Evolutionary conservation across 2,113 vertebrate genomes (phyloP).

Genomic region (Actinemys pallida): DNA sequence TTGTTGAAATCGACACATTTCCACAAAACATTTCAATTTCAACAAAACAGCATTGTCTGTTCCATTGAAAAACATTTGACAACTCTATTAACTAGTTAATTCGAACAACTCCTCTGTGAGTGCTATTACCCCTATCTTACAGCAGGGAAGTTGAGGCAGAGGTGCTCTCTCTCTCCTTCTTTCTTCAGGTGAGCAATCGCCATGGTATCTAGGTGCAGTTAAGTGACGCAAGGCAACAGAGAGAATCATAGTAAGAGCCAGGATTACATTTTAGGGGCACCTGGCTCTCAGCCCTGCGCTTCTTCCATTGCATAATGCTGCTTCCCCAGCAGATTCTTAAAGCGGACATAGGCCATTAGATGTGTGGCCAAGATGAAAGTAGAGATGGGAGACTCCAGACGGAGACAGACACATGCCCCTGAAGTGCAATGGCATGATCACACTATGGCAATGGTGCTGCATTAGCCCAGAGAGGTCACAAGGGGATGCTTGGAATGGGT

Average conservation of each 20-base stretch:
- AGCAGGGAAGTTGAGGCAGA: not conserved
- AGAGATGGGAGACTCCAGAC: not conserved
- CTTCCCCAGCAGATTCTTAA: not conserved
- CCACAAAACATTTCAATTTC: not conserved
- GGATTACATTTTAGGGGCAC: not conserved
- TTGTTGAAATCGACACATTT: not conserved
- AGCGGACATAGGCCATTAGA: not conserved
- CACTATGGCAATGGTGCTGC: not conserved
- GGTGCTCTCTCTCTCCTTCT: rapidly evolving
- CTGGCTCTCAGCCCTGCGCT: not conserved
- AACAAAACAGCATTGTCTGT: rapidly evolving
- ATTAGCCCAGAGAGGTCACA: not conserved
- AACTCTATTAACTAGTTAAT: not conserved
- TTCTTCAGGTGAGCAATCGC: not conserved
- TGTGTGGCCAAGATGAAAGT: not conserved
- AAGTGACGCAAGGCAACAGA: not conserved
- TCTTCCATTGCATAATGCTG: not conserved
- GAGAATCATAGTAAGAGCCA: not conserved
- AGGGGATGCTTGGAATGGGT: not conserved
- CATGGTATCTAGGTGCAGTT: not conserved
- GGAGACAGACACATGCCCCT: not conserved
- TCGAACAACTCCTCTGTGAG: too few relatives aligned
- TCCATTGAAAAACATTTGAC: not conserved
- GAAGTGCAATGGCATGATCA: not conserved
- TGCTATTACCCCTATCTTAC: rapidly evolving